Evolutionary conservation across 2,888 invertebrate genomes (phyloP).

Genomic region (Camptogramma bilineatum): DNA sequence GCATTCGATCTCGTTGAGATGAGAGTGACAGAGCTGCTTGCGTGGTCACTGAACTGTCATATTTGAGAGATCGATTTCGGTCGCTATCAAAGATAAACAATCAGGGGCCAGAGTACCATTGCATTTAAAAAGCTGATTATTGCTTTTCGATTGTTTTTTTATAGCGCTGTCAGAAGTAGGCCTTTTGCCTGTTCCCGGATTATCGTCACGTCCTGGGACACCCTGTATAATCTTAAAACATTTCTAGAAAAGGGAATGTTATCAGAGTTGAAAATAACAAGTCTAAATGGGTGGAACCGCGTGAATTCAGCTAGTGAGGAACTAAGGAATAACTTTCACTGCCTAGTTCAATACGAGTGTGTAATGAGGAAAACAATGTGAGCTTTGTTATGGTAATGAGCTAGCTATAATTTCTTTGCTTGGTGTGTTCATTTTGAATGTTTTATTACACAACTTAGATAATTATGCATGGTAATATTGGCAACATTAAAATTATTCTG

Average conservation of each 20-base stretch:
- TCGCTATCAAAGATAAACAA: too few relatives aligned
- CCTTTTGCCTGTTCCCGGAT: too few relatives aligned
- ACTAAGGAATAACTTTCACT: slow-evolving; percentile 39
- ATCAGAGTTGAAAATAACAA: not conserved
- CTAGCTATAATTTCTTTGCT: not conserved
- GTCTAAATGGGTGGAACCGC: not conserved
- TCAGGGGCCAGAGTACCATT: too few relatives aligned
- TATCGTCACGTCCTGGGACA: too few relatives aligned
- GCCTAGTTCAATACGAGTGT: slow-evolving; percentile 10
- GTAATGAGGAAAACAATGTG: slow-evolving; percentile 2
- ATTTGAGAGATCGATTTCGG: too few relatives aligned
- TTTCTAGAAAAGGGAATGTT: not conserved
- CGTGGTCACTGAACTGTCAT: too few relatives aligned
- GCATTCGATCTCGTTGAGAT: too few relatives aligned
- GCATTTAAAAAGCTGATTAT: too few relatives aligned
- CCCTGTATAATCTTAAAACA: too few relatives aligned
- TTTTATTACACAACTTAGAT: not conserved
- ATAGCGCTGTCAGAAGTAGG: too few relatives aligned
- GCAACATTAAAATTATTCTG: not conserved
- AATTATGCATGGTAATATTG: slow-evolving; percentile 1
- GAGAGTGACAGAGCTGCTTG: too few relatives aligned
- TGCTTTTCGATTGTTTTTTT: too few relatives aligned
- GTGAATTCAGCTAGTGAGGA: slow-evolving; percentile 12
- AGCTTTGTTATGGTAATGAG: slow-evolving; percentile 19
- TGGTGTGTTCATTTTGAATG: not conserved